Conservation (phyloP, 1,140 invertebrate species). For the Lepidotrigona ventralis region DNA sequence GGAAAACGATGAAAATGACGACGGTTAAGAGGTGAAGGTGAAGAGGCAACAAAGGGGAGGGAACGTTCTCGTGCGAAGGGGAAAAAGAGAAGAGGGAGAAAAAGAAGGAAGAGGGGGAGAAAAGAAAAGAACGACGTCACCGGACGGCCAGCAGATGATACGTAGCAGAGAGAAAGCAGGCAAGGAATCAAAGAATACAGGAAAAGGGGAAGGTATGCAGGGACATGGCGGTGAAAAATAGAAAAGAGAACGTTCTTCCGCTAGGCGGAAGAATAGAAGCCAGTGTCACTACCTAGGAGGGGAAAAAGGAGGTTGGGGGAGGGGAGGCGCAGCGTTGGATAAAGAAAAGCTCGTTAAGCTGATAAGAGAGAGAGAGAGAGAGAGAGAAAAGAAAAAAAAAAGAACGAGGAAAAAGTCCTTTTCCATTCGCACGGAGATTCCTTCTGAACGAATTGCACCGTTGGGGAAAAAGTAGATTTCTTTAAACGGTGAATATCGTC, state of each 20-base stretch:
- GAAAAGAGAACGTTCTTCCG: conserved; percentile 1
- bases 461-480: conserved; percentile 44
- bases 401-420: conserved; percentile 37
- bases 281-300: background rate
- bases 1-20: conserved; percentile 1
- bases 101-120: background rate
- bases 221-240: background rate
- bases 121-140: background rate
- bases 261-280: conserved; percentile 15
- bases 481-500: conserved; percentile 52
- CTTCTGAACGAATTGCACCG: conserved; percentile 46
- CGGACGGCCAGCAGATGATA: conserved; percentile 1
- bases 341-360: conserved; percentile 59
- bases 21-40: conserved; percentile 21
- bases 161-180: background rate
- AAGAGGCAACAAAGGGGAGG: conserved; percentile 25
- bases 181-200: conserved; percentile 18
- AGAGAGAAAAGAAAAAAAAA: background rate
- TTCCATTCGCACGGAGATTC: conserved; percentile 54
- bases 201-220: background rate
- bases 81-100: too few relatives aligned
- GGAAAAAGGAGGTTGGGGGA: background rate
- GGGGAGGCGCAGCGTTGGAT: conserved; percentile 10
- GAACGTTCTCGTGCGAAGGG: conserved; percentile 11
- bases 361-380: conserved; percentile 40